Evolutionary conservation across 1,140 invertebrate genomes (phyloP).

Genomic region (Pseudomyrmex gracilis): DNA sequence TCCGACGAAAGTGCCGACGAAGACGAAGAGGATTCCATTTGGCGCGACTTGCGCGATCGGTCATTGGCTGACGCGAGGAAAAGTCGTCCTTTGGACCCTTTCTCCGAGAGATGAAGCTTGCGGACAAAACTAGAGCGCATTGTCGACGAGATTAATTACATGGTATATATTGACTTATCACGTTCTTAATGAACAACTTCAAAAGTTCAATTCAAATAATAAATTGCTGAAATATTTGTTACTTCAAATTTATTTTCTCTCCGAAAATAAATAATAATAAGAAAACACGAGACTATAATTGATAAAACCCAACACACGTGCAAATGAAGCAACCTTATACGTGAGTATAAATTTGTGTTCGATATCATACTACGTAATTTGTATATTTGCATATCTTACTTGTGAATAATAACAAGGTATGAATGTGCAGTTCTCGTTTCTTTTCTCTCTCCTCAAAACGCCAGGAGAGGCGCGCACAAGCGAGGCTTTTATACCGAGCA

Average conservation of each 20-base stretch:
- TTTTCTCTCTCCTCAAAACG: slow-evolving; percentile 32
- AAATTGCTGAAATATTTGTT: not conserved
- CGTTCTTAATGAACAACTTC: not conserved
- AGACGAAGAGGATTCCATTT: slow-evolving; percentile 72
- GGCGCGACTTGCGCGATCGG: slow-evolving; percentile 61
- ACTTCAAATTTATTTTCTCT: not conserved
- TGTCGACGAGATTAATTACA: slow-evolving; percentile 36
- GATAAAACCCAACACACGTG: too few relatives aligned
- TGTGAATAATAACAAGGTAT: not conserved
- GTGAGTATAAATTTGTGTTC: slow-evolving; percentile 11
- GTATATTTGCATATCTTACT: not conserved
- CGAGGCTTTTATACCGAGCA: slow-evolving; percentile 56
- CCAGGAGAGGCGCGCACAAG: not conserved
- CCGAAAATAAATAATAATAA: too few relatives aligned
- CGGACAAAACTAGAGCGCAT: slow-evolving; percentile 9
- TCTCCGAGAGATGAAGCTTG: slow-evolving; percentile 7
- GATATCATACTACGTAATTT: too few relatives aligned
- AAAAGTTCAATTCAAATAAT: too few relatives aligned
- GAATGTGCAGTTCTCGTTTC: slow-evolving; percentile 17
- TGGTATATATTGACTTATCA: not conserved
- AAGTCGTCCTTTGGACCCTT: slow-evolving; percentile 40
- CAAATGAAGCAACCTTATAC: too few relatives aligned
- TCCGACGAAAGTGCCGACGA: slow-evolving; percentile 48
- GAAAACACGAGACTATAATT: too few relatives aligned
- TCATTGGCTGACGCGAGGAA: slow-evolving; percentile 59